phyloP scores from a whole-genome alignment of 2,113 vertebrate genomes.

The Centrocercus urophasianus region DNA sequence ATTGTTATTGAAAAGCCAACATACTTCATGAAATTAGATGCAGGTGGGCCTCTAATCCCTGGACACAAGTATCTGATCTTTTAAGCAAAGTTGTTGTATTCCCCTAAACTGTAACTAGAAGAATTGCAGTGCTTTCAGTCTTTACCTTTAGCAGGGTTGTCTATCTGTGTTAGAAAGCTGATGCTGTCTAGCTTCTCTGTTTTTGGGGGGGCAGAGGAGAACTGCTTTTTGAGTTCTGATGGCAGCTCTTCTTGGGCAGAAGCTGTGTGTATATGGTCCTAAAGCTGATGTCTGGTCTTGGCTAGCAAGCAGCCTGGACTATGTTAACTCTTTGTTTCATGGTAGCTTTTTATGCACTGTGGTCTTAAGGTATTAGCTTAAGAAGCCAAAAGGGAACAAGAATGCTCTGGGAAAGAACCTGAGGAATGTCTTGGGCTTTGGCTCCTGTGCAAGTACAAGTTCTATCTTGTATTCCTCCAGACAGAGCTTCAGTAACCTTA shows the following conservation, averaged over 20 bases:
- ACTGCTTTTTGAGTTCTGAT: background rate
- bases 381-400: background rate
- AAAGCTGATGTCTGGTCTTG: background rate
- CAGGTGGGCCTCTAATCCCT: slow-evolving; percentile 79
- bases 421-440: background rate
- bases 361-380: background rate
- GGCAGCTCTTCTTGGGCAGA: background rate
- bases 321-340: background rate
- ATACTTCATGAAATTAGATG: slow-evolving; percentile 97
- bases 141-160: background rate
- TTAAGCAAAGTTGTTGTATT: background rate
- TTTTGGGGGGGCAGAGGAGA: background rate
- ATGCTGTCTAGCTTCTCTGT: background rate
- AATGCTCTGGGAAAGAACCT: background rate
- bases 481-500: background rate
- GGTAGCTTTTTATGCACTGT: background rate
- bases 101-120: background rate
- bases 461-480: background rate
- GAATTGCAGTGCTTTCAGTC: background rate
- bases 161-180: background rate
- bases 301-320: background rate
- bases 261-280: background rate
- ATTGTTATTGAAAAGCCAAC: slow-evolving; percentile 89
- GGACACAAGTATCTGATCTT: background rate
- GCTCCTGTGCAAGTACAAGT: background rate